Percentiles rank a stretch among this genome's conserved stretches.
Evolutionary conservation across 2,113 vertebrate genomes (phyloP).

Genomic region (Bubalus kerabau): DNA sequence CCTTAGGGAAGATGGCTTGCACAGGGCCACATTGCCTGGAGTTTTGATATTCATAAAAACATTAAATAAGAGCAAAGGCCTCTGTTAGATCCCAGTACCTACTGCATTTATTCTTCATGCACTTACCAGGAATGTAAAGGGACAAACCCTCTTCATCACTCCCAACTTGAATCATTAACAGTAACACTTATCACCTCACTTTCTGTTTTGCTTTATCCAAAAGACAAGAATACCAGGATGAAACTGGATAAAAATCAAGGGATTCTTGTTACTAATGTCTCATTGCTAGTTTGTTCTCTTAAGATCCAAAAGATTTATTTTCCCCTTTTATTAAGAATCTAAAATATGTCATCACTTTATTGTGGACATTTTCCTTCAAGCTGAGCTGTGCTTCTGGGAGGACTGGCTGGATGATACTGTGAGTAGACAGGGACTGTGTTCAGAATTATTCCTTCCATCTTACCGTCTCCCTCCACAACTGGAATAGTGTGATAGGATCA

Average conservation of each 20-base stretch:
- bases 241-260: not conserved
- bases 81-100: rapidly evolving
- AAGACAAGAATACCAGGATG: not conserved
- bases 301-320: not conserved
- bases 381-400: not conserved
- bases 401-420: too few relatives aligned
- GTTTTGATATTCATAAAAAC: not conserved
- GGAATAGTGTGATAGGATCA: too few relatives aligned
- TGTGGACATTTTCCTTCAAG: not conserved
- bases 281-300: not conserved
- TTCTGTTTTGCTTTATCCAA: not conserved
- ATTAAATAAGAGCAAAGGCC: not conserved
- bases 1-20: not conserved
- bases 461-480: not conserved
- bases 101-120: not conserved
- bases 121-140: not conserved
- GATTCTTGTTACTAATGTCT: not conserved
- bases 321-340: not conserved
- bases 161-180: not conserved
- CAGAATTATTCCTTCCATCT: not conserved
- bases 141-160: not conserved
- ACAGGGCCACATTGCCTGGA: not conserved
- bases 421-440: not conserved
- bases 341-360: not conserved
- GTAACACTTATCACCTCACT: too few relatives aligned